A percentile compares a stretch with the other conserved stretches of the same genome.
Conservation (phyloP, 2,797 vertebrate genomes). For the Argya squamiceps region DNA sequence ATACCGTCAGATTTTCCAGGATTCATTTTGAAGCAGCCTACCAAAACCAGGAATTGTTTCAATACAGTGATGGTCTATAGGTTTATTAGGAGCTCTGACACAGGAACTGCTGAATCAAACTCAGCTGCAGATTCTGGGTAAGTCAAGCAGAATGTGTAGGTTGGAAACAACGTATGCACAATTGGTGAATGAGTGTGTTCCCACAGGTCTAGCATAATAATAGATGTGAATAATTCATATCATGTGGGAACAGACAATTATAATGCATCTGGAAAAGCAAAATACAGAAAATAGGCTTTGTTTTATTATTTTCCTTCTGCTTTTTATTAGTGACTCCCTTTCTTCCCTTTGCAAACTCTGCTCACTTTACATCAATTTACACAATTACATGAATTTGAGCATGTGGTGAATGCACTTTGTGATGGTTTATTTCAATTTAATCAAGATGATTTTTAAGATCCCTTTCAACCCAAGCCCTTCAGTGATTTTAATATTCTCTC, state of each 20-base stretch:
- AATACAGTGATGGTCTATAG: fast-evolving
- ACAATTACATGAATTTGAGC: not conserved
- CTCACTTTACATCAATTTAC: not conserved
- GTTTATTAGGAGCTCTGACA: not conserved
- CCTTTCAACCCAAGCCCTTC: not conserved
- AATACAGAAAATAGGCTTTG: not conserved
- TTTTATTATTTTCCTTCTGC: not conserved
- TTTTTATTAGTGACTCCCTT: not conserved
- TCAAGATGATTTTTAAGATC: not conserved
- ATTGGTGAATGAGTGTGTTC: not conserved
- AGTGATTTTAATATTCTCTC: not conserved
- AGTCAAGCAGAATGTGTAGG: not conserved
- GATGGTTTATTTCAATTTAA: not conserved
- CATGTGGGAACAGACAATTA: not conserved
- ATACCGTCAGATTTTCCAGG: not conserved
- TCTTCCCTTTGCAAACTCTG: not conserved
- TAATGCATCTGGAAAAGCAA: not conserved
- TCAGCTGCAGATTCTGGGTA: not conserved
- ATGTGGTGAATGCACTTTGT: not conserved
- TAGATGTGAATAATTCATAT: not conserved
- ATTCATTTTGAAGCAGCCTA: not conserved
- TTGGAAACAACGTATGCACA: not conserved
- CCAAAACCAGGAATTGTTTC: not conserved
- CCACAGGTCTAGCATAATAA: not conserved
- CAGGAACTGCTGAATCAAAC: not conserved